phyloP scores from a whole-genome alignment of 2,797 vertebrate genomes.

The Hippocampus kuda region DNA sequence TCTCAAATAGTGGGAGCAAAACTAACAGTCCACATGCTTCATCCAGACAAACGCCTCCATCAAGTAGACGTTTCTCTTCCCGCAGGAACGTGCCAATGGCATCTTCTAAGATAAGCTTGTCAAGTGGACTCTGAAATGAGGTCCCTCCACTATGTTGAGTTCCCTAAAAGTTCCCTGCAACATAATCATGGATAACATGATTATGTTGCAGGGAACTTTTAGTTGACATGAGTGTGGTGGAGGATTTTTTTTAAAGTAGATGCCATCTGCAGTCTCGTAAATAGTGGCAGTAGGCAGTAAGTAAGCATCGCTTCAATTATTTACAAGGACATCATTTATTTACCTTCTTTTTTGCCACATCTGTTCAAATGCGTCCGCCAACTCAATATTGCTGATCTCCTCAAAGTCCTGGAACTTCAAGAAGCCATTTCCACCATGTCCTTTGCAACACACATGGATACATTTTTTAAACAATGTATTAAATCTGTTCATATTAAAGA shows the following conservation, averaged over 20 bases:
- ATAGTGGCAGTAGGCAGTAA: too few relatives aligned
- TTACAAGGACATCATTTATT: slow-evolving; percentile 16
- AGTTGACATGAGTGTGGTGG: too few relatives aligned
- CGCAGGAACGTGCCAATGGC: too few relatives aligned
- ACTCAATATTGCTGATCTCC: slow-evolving; percentile 97
- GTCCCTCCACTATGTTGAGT: neutral
- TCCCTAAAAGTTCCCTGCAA: too few relatives aligned
- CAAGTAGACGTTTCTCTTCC: neutral
- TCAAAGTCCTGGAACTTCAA: slow-evolving; percentile 99
- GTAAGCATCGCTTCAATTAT: neutral
- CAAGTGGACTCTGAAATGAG: neutral
- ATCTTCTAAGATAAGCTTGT: neutral
- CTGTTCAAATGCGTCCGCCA: slow-evolving; percentile 96
- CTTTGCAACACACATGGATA: slow-evolving; percentile 50
- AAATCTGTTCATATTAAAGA: neutral
- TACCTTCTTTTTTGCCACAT: slow-evolving; percentile 99
- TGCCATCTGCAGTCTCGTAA: too few relatives aligned
- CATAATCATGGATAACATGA: too few relatives aligned
- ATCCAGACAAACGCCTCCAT: neutral
- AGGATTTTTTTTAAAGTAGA: too few relatives aligned
- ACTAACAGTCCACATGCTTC: neutral
- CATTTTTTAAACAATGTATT: slow-evolving; percentile 8
- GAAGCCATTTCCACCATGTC: slow-evolving; percentile 95
- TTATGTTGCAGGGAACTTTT: neutral
- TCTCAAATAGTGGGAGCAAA: neutral